Percentiles rank a stretch among this genome's conserved stretches.
phyloP scores from a whole-genome alignment of 2,888 invertebrate genomes.

The Eucera pruinosa region DNA sequence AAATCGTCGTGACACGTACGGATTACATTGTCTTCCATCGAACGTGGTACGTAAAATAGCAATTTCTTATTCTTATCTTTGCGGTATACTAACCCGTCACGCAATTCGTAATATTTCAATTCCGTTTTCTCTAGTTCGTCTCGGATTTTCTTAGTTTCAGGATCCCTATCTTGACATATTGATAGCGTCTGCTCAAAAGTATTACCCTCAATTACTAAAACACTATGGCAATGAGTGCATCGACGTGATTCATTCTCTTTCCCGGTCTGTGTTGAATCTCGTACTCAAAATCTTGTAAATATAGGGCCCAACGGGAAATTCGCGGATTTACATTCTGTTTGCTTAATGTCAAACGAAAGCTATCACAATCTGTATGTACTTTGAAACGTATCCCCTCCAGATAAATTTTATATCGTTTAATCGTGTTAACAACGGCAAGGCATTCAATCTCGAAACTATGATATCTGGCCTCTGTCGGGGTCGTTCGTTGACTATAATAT shows the following conservation, averaged over 20 bases:
- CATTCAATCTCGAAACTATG: too few species aligned
- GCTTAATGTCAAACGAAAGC: too few species aligned
- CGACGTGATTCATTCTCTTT: neutral
- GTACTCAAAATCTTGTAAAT: neutral
- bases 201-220: constrained; percentile 1
- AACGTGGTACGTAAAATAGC: constrained; percentile 24
- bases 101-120: too few species aligned
- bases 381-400: too few species aligned
- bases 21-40: neutral
- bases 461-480: too few species aligned
- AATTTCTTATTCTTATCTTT: constrained; percentile 19
- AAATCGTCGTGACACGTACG: too few species aligned
- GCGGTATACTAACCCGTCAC: constrained; percentile 1
- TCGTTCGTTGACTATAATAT: too few species aligned
- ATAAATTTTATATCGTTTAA: too few species aligned
- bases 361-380: too few species aligned
- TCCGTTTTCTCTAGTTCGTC: neutral
- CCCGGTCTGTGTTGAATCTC: constrained; percentile 6
- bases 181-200: neutral
- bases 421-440: too few species aligned
- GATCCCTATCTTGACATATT: neutral
- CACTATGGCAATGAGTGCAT: constrained; percentile 2
- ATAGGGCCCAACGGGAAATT: too few species aligned
- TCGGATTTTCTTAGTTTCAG: neutral
- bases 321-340: too few species aligned